phyloP scores from a whole-genome alignment of 30 jellyfish, hydroid and myxozoan genomes.

The Aurelia sp. region DNA sequence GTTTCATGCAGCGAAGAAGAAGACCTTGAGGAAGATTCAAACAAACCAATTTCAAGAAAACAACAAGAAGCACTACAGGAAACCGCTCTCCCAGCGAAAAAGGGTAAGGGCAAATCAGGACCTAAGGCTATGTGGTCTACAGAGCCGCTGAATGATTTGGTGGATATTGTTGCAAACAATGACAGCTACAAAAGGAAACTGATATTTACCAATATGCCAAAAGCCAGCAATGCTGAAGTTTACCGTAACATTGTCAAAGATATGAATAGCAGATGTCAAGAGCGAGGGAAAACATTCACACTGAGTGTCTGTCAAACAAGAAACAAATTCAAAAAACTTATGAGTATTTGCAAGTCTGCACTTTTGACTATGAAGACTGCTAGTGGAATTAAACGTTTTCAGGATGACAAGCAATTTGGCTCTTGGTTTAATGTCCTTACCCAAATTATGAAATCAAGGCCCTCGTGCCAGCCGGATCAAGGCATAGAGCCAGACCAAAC shows the following conservation, averaged over 20 bases:
- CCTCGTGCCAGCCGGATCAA: slow-evolving; percentile 58
- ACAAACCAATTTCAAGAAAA: slow-evolving; percentile 33
- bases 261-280: slow-evolving; percentile 68
- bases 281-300: slow-evolving; percentile 53
- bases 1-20: slow-evolving; percentile 35
- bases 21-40: slow-evolving; percentile 13
- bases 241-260: slow-evolving; percentile 52
- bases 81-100: slow-evolving; percentile 26
- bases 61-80: no score
- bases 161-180: slow-evolving; percentile 59
- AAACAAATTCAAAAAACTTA: slow-evolving; percentile 51
- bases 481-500: slow-evolving; percentile 61
- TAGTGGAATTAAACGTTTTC: slow-evolving; percentile 22
- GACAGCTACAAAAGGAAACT: slow-evolving; percentile 67
- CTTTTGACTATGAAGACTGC: slow-evolving; percentile 52
- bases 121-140: slow-evolving; percentile 62
- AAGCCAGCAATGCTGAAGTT: slow-evolving; percentile 64
- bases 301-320: slow-evolving; percentile 47
- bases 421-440: slow-evolving; percentile 51
- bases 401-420: slow-evolving; percentile 52
- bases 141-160: slow-evolving; percentile 63
- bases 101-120: slow-evolving; percentile 52
- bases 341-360: slow-evolving; percentile 66
- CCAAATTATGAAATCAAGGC: slow-evolving; percentile 60
- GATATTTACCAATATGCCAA: slow-evolving; percentile 45